Evolutionary conservation across 2,888 invertebrate species (phyloP).

Genomic region (Galeruca laticollis): DNA sequence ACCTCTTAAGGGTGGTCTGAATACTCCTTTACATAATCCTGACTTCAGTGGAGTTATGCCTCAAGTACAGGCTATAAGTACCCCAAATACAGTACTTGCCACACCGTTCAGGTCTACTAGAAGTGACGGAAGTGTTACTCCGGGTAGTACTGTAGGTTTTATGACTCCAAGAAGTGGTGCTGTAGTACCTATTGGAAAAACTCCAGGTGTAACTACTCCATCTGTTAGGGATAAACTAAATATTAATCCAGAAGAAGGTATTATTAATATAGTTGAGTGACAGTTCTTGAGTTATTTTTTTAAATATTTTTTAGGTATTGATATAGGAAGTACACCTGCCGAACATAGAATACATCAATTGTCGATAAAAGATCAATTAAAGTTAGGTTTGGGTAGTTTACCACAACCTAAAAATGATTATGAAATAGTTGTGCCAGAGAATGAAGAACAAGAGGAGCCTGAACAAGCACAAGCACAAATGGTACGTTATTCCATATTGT

Average conservation of each 20-base stretch:
- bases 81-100: conserved; percentile 91
- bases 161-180: conserved; percentile 70
- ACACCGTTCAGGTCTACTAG: conserved; percentile 85
- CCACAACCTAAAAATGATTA: conserved; percentile 97
- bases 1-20: conserved; percentile 94
- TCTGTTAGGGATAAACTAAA: conserved; percentile 92
- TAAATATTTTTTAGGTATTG: conserved; percentile 61
- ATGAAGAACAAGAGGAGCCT: conserved; percentile 71
- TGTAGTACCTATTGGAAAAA: conserved; percentile 62
- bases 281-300: neutral
- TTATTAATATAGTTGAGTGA: conserved; percentile 7
- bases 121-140: conserved; percentile 72
- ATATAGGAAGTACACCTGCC: conserved; percentile 78
- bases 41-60: conserved; percentile 91
- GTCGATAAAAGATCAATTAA: conserved; percentile 79
- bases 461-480: conserved; percentile 58
- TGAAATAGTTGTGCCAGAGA: conserved; percentile 96
- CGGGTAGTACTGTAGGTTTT: conserved; percentile 71
- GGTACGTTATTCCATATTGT: conserved; percentile 31
- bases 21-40: conserved; percentile 91
- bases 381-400: conserved; percentile 81
- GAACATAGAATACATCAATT: conserved; percentile 77
- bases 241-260: conserved; percentile 90
- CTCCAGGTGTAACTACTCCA: conserved; percentile 67
- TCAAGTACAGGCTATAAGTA: conserved; percentile 77